phyloP scores from a whole-genome alignment of 2,113 vertebrate genomes.

The Nestor notabilis region DNA sequence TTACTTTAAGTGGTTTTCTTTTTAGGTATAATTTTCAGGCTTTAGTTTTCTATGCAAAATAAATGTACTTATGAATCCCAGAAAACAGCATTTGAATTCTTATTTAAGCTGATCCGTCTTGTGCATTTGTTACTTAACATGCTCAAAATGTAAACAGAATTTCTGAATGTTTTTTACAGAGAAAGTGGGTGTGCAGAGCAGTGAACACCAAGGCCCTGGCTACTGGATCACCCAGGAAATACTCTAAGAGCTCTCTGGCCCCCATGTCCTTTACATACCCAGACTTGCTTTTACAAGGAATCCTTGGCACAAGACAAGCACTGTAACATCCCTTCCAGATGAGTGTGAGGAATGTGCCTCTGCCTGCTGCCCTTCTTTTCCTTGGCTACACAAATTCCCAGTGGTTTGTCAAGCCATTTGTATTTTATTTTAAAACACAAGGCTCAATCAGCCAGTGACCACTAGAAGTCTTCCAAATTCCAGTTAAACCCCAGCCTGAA shows the following conservation, averaged over 20 bases:
- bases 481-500: constrained; percentile 36
- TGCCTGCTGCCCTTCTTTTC: neutral
- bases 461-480: constrained; percentile 36
- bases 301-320: neutral
- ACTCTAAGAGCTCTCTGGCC: neutral
- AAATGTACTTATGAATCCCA: neutral
- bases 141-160: neutral
- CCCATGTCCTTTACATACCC: neutral
- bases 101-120: neutral
- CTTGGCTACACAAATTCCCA: neutral
- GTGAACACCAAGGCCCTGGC: neutral
- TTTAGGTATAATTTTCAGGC: neutral
- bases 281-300: neutral
- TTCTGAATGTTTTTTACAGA: neutral
- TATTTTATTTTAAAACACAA: constrained; percentile 33
- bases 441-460: neutral
- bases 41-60: neutral
- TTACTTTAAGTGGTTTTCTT: neutral
- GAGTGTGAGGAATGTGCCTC: neutral
- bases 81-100: neutral
- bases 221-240: neutral
- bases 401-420: neutral
- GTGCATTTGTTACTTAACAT: neutral
- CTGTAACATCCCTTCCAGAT: neutral
- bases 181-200: neutral